Evolutionary conservation across 1,140 invertebrate species (phyloP).

Genomic region (Lepidurus packardi): DNA sequence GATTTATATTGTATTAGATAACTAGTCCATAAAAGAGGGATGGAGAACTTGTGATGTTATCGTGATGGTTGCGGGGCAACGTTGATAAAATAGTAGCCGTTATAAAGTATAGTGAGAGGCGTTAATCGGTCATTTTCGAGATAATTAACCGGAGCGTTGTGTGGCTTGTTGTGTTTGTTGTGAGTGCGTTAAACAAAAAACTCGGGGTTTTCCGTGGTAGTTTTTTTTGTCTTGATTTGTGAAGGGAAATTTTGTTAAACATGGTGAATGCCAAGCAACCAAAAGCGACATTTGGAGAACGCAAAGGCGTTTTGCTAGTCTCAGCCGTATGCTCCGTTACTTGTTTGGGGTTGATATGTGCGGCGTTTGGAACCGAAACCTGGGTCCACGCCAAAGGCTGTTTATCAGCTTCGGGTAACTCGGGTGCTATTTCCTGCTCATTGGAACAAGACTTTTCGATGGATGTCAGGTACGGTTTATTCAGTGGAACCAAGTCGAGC

Average conservation of each 20-base stretch:
- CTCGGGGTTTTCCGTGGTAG: neutral
- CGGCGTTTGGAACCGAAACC: neutral
- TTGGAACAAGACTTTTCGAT: neutral
- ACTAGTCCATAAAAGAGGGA: too few relatives aligned
- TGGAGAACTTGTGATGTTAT: neutral
- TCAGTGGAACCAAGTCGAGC: neutral
- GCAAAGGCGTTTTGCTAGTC: neutral
- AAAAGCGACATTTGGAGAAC: neutral
- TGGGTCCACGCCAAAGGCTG: neutral
- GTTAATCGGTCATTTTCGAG: neutral
- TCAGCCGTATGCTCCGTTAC: neutral
- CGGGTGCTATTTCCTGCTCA: neutral
- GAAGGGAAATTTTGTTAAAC: neutral
- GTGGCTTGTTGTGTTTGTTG: neutral
- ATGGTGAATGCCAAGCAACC: neutral
- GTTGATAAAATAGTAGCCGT: neutral
- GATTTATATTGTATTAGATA: too few relatives aligned
- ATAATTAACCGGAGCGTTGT: neutral
- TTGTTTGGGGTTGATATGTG: neutral
- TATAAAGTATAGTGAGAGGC: neutral
- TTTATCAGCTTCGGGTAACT: neutral
- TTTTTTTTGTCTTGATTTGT: neutral
- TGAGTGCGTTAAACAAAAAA: neutral
- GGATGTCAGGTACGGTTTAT: neutral
- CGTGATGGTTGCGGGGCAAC: neutral